A percentile compares a stretch with the other conserved stretches of the same genome.
phyloP scores from a whole-genome alignment of 2,797 vertebrate genomes.

The Natrix natrix region DNA sequence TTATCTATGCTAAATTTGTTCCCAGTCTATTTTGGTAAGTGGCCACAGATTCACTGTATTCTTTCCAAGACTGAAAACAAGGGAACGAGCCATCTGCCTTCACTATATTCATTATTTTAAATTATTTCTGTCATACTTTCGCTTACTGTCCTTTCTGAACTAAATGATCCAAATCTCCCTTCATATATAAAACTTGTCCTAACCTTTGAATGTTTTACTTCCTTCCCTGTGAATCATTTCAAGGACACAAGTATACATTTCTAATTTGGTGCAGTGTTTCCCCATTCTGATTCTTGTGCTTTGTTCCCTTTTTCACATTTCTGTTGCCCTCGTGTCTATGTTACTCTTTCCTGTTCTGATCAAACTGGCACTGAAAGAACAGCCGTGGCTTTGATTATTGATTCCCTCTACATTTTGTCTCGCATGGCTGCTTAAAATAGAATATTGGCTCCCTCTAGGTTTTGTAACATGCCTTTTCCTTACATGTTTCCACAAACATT shows the following conservation, averaged over 20 bases:
- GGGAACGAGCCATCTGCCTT: conserved; percentile 49
- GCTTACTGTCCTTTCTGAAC: conserved; percentile 26
- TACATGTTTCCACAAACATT: neutral
- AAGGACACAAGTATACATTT: conserved; percentile 23
- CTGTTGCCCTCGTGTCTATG: neutral
- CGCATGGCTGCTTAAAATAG: neutral
- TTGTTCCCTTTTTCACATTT: neutral
- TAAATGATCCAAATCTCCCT: conserved; percentile 14
- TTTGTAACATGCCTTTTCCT: neutral
- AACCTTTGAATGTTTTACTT: conserved; percentile 16
- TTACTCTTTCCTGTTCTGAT: neutral
- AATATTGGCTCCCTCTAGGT: neutral
- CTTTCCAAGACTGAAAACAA: conserved; percentile 49
- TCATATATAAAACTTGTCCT: conserved; percentile 27
- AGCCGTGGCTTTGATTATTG: neutral
- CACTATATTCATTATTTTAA: conserved; percentile 30
- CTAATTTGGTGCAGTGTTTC: neutral
- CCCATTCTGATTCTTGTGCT: neutral
- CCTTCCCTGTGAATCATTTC: conserved; percentile 4
- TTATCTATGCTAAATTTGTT: conserved; percentile 54
- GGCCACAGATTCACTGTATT: conserved; percentile 45
- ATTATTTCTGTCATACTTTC: conserved; percentile 26
- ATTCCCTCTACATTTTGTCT: neutral
- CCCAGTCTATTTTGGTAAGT: conserved; percentile 53
- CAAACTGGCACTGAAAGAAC: neutral